Evolutionary conservation across 2,888 invertebrate genomes (phyloP).

Genomic region (Trissoscelio sp.): DNA sequence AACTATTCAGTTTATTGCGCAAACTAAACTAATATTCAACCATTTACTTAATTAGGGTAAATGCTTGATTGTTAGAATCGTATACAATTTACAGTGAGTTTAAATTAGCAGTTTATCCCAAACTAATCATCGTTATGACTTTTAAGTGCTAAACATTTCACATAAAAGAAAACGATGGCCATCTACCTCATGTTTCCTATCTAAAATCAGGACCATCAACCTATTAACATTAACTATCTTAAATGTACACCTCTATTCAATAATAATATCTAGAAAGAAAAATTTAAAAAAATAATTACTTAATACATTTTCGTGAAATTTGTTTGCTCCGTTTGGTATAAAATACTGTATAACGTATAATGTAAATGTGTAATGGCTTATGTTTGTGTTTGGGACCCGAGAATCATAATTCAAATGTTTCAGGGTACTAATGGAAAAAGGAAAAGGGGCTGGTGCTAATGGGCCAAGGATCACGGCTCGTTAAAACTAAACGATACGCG

Average conservation of each 20-base stretch:
- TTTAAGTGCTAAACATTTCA: background rate
- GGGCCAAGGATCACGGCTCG: slow-evolving; percentile 58
- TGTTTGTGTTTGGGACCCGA: slow-evolving; percentile 23
- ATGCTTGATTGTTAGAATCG: too few species aligned
- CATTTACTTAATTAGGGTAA: too few species aligned
- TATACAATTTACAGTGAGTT: too few species aligned
- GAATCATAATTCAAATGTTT: slow-evolving; percentile 35
- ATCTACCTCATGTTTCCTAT: background rate
- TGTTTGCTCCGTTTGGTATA: too few species aligned
- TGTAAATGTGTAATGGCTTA: background rate
- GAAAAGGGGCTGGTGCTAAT: slow-evolving; percentile 42
- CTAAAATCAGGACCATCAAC: background rate
- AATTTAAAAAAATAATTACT: background rate
- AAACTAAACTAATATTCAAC: too few species aligned
- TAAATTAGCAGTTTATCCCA: too few species aligned
- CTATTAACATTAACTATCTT: background rate
- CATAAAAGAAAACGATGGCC: background rate
- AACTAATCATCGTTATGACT: too few species aligned
- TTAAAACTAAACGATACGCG: slow-evolving; percentile 65
- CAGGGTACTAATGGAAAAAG: slow-evolving; percentile 45
- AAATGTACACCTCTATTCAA: too few species aligned
- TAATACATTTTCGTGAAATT: background rate
- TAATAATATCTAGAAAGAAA: too few species aligned
- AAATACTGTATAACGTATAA: background rate
- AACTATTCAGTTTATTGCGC: too few species aligned